Evolutionary conservation across 2,888 invertebrate genomes (phyloP).

Genomic region (Osedax frankpressi): DNA sequence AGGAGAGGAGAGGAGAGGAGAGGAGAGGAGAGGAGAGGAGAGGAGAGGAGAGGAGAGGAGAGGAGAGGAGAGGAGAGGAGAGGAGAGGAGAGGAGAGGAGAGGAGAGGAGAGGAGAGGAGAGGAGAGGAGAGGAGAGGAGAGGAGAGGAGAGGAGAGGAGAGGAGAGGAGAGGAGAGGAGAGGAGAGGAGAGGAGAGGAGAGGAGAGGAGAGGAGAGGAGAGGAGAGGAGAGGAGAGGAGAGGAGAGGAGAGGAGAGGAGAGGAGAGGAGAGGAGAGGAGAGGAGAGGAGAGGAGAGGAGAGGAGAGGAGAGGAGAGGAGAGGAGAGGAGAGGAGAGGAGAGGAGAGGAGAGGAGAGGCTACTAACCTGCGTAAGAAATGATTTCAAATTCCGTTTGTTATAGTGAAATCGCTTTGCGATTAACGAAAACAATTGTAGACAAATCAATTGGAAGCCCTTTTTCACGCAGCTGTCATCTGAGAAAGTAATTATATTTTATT

Average conservation of each 20-base stretch:
- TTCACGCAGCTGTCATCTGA: neutral
- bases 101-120: slow-evolving; percentile 16
- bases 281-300: slow-evolving; percentile 16
- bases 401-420: neutral
- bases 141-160: slow-evolving; percentile 16
- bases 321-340: slow-evolving; percentile 13
- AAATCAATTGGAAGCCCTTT: neutral
- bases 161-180: slow-evolving; percentile 16
- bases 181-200: slow-evolving; percentile 16
- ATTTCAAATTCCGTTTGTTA: neutral
- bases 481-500: neutral
- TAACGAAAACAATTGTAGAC: neutral
- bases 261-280: slow-evolving; percentile 16
- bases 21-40: slow-evolving; percentile 8
- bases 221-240: slow-evolving; percentile 10
- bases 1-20: slow-evolving; percentile 8
- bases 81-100: slow-evolving; percentile 16
- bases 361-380: neutral
- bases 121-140: slow-evolving; percentile 16
- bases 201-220: slow-evolving; percentile 16
- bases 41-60: slow-evolving; percentile 7
- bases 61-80: slow-evolving; percentile 12
- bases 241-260: slow-evolving; percentile 11
- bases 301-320: slow-evolving; percentile 15
- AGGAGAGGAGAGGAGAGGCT: slow-evolving; percentile 10